Conservation (phyloP, 2,113 vertebrate species). For the Toxotes chatareus region DNA sequence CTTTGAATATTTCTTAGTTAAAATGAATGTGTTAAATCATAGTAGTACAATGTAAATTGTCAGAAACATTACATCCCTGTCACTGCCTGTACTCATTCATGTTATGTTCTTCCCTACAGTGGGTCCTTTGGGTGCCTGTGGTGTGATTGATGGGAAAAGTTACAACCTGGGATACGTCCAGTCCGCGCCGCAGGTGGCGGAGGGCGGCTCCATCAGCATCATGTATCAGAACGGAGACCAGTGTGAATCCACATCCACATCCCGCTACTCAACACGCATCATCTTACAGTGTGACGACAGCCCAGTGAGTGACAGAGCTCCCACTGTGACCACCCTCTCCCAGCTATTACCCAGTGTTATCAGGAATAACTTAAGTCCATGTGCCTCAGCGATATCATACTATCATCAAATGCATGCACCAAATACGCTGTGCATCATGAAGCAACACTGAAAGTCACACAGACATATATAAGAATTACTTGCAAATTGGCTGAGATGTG, state of each 20-base stretch:
- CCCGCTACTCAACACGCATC: conserved; percentile 91
- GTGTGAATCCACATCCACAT: conserved; percentile 74
- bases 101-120: conserved; percentile 76
- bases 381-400: too few species aligned
- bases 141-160: conserved; percentile 72
- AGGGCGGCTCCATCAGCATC: conserved; percentile 91
- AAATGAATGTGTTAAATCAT: too few species aligned
- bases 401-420: too few species aligned
- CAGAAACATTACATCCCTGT: too few species aligned
- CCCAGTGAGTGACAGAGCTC: conserved; percentile 75
- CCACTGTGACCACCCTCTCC: too few species aligned
- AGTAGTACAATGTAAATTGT: neutral
- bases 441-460: neutral
- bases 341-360: neutral
- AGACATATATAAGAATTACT: neutral
- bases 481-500: neutral
- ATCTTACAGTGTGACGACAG: conserved; percentile 91
- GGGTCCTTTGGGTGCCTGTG: conserved; percentile 90
- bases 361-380: neutral
- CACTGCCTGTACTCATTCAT: neutral
- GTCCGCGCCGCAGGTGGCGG: conserved; percentile 88
- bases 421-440: too few species aligned
- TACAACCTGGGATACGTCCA: conserved; percentile 92
- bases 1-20: too few species aligned
- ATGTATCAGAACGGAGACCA: conserved; percentile 91